These are phyloP conservation scores for Lampris incognitus DNA, from an alignment of 2,113 vertebrate genomes.

Conservation along the genomic window DNA sequence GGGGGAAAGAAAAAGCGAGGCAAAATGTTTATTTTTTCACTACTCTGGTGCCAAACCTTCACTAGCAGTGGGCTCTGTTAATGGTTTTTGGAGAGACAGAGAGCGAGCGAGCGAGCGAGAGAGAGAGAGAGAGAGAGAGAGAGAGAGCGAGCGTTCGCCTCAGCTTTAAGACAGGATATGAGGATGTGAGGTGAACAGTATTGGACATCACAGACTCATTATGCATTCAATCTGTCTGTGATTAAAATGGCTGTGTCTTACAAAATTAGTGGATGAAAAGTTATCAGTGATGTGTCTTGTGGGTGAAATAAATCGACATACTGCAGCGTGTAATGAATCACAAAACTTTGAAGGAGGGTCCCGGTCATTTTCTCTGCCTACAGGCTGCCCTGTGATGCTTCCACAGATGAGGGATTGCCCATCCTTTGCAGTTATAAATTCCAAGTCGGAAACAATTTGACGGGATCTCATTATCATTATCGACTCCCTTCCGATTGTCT, in stretches of 20 bases:
- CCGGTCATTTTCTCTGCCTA: not conserved
- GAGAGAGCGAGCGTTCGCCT: not conserved
- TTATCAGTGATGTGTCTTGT: too few species aligned
- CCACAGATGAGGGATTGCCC: not conserved
- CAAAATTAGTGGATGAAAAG: not conserved
- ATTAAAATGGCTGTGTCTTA: too few species aligned
- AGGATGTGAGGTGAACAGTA: slow-evolving; percentile 8
- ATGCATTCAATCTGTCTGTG: not conserved
- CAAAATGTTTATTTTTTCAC: slow-evolving; percentile 51
- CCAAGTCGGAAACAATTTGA: not conserved
- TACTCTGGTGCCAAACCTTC: slow-evolving; percentile 8
- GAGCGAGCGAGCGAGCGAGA: too few species aligned
- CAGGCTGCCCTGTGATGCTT: not conserved
- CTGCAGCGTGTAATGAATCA: not conserved
- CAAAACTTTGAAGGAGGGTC: not conserved
- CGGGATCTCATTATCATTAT: not conserved
- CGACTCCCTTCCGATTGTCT: not conserved
- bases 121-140: too few species aligned
- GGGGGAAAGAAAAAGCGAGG: slow-evolving; percentile 12
- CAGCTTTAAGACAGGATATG: slow-evolving; percentile 16
- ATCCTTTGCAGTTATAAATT: not conserved
- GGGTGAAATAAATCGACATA: not conserved
- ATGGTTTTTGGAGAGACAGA: not conserved
- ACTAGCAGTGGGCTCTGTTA: not conserved
- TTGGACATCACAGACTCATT: not conserved